phyloP scores from a whole-genome alignment of 2,797 vertebrate genomes.

The Silurus lanzhouensis region DNA sequence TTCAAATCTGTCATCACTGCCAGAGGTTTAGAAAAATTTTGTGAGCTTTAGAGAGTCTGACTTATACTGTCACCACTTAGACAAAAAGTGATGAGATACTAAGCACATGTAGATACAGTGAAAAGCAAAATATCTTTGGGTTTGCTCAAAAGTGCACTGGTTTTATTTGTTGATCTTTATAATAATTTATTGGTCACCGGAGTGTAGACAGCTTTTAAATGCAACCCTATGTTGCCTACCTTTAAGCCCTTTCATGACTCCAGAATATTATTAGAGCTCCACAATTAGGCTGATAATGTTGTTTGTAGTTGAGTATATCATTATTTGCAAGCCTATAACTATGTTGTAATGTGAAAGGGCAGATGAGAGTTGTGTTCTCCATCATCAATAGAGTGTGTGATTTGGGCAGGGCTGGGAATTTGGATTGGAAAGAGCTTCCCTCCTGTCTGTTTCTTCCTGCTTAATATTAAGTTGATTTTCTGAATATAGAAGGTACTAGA shows the following conservation, averaged over 20 bases:
- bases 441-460: neutral
- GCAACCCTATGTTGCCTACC: neutral
- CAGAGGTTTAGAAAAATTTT: neutral
- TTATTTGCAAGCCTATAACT: neutral
- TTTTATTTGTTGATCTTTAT: neutral
- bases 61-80: neutral
- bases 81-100: neutral
- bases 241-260: neutral
- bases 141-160: neutral
- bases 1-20: neutral
- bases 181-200: neutral
- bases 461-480: neutral
- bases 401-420: neutral
- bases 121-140: neutral
- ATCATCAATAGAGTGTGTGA: neutral
- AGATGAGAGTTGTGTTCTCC: neutral
- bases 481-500: neutral
- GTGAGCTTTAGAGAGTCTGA: neutral
- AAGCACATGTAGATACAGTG: constrained; percentile 4
- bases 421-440: neutral
- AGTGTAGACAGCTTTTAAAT: neutral
- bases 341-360: neutral
- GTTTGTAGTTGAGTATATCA: neutral
- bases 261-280: too few species aligned
- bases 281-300: neutral